Percentiles rank a stretch among this genome's conserved stretches.
Evolutionary conservation across 2,113 vertebrate species (phyloP).

Genomic region (Apodemus sylvaticus): DNA sequence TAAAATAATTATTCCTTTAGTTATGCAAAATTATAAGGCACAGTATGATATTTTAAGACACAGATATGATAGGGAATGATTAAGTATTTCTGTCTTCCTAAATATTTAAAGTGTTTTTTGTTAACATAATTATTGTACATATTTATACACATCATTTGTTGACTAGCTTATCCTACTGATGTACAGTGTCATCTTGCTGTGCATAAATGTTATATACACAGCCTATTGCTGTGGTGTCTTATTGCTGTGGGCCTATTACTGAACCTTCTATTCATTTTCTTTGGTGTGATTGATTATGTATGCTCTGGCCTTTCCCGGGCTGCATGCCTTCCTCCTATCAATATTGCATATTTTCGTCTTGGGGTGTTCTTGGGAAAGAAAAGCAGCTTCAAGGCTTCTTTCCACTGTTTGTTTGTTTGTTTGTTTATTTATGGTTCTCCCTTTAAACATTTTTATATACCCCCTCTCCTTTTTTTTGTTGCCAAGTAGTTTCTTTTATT

Average conservation of each 20-base stretch:
- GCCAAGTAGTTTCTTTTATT: too few species aligned
- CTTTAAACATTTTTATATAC: too few species aligned
- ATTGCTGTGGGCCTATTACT: not conserved
- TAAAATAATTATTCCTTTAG: conserved; percentile 4
- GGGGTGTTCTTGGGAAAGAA: not conserved
- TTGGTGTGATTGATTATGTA: not conserved
- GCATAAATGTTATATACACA: not conserved
- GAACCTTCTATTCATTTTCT: not conserved
- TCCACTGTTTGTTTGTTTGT: too few species aligned
- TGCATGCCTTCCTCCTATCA: not conserved
- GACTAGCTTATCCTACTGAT: not conserved
- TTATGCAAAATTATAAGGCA: not conserved
- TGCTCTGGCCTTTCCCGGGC: not conserved
- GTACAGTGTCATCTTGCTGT: not conserved
- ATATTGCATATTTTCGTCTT: not conserved
- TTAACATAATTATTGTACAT: not conserved
- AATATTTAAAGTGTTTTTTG: not conserved
- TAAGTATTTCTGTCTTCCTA: not conserved
- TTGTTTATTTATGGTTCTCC: too few species aligned
- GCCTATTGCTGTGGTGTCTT: too few species aligned
- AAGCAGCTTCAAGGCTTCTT: not conserved
- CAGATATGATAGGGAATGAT: not conserved
- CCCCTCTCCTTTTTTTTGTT: too few species aligned
- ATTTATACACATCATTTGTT: not conserved
- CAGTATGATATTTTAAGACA: not conserved